Evolutionary conservation across 1,140 invertebrate species (phyloP), one percentile per base, ranked within the genome.

Genomic region (Bombus superbus): DNA sequence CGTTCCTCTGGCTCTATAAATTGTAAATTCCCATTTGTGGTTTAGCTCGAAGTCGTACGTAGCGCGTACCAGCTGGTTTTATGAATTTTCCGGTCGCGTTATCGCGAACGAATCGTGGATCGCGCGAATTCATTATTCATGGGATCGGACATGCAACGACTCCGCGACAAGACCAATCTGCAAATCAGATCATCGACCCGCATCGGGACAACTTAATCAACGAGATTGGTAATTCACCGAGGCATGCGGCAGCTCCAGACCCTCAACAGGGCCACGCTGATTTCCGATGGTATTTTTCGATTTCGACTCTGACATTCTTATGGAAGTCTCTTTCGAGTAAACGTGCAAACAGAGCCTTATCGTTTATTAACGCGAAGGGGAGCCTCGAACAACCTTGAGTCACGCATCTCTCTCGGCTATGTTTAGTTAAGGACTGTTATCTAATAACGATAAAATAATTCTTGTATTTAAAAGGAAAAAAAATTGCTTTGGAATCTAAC

Each of bases 111-210:
- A 44, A 75, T 77, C 38, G 47, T n/a, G 59, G 35, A 38, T 71
- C 75, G 6, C n/a, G 32, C n/a, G 25, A 42, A 68, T 84, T 84
- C 68, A 47, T 85, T 85, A 85, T 85, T 85, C 83, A 64, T 80
- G 57, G 32, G 47, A 69, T 32, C 13, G 47, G 40, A 59, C 75
- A 59, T 53, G 75, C 40, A 47, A 62, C 42, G 40, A n/a, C 40
- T 25, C 74, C 74, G 66, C 53, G 47, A 13, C 75, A 38, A 44
- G 66, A 84, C 28, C 42, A 76, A 72, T 85, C 66, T 28, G 42
- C 42, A 38, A 79, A 71, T 59, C 68, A 80, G 68, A 85, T 44
- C 47, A 64, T 40, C 66, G 32, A 47, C 25, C 53, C 68, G 44
- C 47, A 79, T 84, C 53, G 66, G 38, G 32, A 79, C 76, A 62